Evolutionary conservation across 2,113 vertebrate species (phyloP).

Genomic region (Erinaceus europaeus): DNA sequence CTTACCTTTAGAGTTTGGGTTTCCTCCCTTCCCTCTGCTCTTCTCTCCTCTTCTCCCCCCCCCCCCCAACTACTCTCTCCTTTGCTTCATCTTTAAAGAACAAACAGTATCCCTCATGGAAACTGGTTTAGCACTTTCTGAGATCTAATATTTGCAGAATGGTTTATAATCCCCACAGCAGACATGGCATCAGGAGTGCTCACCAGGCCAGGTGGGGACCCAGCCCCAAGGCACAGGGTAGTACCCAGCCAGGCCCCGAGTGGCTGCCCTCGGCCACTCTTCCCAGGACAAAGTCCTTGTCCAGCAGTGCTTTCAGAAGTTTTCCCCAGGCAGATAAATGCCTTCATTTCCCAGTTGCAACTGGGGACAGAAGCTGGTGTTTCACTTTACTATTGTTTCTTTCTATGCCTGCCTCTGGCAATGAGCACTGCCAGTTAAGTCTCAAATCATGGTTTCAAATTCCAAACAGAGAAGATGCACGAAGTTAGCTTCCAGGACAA

Average conservation of each 20-base stretch:
- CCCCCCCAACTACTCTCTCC: too few relatives aligned
- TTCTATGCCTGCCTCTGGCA: background rate
- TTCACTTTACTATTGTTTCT: slow-evolving; percentile 20
- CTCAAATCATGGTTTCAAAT: slow-evolving; percentile 42
- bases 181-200: background rate
- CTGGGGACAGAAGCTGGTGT: background rate
- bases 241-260: background rate
- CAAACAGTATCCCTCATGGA: slow-evolving; percentile 29
- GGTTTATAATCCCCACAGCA: background rate
- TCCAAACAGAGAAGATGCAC: slow-evolving; percentile 89
- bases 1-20: background rate
- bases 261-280: fast-evolving
- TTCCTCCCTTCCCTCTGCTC: too few relatives aligned
- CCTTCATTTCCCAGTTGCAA: background rate
- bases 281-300: background rate
- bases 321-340: background rate
- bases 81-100: slow-evolving; percentile 20
- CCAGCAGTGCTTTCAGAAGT: background rate
- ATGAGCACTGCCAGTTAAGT: background rate
- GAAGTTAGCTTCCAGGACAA: slow-evolving; percentile 92
- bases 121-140: slow-evolving; percentile 36
- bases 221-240: background rate
- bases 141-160: background rate
- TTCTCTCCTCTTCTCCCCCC: too few relatives aligned
- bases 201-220: background rate